A percentile compares a stretch with the other conserved stretches of the same genome.
phyloP scores from a whole-genome alignment of 2,888 invertebrate genomes.

The Agriopis aurantiaria region DNA sequence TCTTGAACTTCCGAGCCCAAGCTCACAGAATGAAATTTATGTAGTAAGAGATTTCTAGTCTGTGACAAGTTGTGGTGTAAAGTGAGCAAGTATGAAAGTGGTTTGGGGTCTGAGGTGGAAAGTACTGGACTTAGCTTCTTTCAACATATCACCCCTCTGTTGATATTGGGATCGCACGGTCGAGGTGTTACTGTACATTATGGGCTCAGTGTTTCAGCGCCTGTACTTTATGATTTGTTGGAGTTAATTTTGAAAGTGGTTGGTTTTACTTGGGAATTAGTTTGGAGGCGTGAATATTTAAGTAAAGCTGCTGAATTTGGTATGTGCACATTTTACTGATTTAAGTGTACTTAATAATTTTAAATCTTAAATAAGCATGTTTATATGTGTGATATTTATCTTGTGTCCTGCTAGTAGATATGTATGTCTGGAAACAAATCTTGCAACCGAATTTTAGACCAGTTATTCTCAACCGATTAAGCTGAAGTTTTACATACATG shows the following conservation, averaged over 20 bases:
- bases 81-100: conserved; percentile 16
- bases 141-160: conserved; percentile 54
- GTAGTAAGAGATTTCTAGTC: background rate
- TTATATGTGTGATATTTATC: too few species aligned
- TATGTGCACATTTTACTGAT: too few species aligned
- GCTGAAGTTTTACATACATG: too few species aligned
- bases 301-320: too few species aligned
- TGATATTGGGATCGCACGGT: conserved; percentile 52
- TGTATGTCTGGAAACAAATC: too few species aligned
- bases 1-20: background rate
- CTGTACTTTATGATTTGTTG: conserved; percentile 27
- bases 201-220: conserved; percentile 45
- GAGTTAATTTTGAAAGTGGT: background rate
- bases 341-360: too few species aligned
- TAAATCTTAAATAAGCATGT: too few species aligned
- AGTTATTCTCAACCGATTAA: too few species aligned
- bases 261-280: background rate
- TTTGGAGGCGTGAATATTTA: background rate
- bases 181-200: conserved; percentile 52
- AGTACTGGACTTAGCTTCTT: conserved; percentile 56
- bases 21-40: conserved; percentile 5
- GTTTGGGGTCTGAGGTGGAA: conserved; percentile 41
- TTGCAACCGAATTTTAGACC: too few species aligned
- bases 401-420: too few species aligned
- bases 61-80: background rate